Percentiles rank a stretch among this genome's conserved stretches.
Conservation (phyloP, 1,140 invertebrate species). For the Galleria mellonella region DNA sequence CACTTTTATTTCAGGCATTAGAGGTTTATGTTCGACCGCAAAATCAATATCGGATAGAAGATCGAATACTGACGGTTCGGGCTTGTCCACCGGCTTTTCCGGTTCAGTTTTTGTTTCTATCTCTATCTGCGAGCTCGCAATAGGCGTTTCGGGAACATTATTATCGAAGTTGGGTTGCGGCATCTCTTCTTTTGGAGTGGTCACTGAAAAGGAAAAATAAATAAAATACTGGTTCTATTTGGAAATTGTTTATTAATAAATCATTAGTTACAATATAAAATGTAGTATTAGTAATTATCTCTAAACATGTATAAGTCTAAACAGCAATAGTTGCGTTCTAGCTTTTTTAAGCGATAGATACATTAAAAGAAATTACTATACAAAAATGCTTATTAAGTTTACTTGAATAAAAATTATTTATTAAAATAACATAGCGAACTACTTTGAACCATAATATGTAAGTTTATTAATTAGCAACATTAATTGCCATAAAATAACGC, state of each 20-base stretch:
- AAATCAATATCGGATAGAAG: constrained; percentile 86
- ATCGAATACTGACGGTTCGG: constrained; percentile 80
- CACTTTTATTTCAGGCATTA: constrained; percentile 77
- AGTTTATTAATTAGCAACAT: too few species aligned
- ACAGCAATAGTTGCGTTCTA: too few species aligned
- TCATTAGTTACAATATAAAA: neutral
- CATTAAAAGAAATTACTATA: too few species aligned
- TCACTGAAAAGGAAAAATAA: constrained; percentile 54
- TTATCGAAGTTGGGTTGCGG: constrained; percentile 16
- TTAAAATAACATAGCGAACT: too few species aligned
- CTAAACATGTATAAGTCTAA: too few species aligned
- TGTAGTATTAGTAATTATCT: too few species aligned
- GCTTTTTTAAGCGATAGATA: too few species aligned
- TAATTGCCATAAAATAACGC: too few species aligned
- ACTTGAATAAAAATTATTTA: too few species aligned
- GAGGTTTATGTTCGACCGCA: constrained; percentile 79
- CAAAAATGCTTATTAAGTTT: too few species aligned
- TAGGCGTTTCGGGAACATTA: neutral
- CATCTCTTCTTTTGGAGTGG: constrained; percentile 37
- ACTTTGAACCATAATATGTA: too few species aligned
- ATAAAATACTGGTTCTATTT: constrained; percentile 46
- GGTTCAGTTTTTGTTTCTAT: constrained; percentile 7
- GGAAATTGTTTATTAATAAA: constrained; percentile 40
- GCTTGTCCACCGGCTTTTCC: constrained; percentile 19
- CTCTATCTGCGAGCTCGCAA: too few species aligned